Evolutionary conservation across 1,140 invertebrate species (phyloP).

Genomic region (Nasonia longicornis): DNA sequence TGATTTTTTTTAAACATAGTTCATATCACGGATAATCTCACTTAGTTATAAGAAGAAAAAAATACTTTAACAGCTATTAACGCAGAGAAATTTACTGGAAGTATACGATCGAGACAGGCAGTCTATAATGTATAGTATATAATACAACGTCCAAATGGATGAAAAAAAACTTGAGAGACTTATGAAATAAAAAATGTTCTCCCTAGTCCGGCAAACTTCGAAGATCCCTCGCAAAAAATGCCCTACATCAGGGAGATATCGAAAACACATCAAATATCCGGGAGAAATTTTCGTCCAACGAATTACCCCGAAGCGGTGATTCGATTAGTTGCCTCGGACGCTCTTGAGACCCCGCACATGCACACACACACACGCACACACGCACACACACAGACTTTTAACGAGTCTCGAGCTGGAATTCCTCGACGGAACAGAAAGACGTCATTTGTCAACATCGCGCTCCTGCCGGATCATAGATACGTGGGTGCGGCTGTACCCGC

Average conservation of each 20-base stretch:
- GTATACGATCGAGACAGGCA: too few relatives aligned
- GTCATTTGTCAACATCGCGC: conserved; percentile 28
- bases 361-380: too few relatives aligned
- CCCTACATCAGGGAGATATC: background rate
- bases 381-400: background rate
- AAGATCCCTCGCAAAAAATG: background rate
- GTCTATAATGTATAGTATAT: too few relatives aligned
- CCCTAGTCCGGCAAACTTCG: background rate
- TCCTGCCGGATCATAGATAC: background rate
- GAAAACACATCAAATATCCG: background rate
- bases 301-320: background rate
- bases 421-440: conserved; percentile 10
- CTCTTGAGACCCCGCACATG: background rate
- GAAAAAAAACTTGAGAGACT: background rate
- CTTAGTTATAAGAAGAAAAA: too few relatives aligned
- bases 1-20: too few relatives aligned
- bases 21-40: too few relatives aligned
- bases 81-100: too few relatives aligned
- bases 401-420: conserved; percentile 6
- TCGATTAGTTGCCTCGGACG: background rate
- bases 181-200: background rate
- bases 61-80: too few relatives aligned
- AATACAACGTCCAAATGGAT: background rate
- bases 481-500: background rate
- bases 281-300: background rate